Evolutionary conservation across 2,797 vertebrate genomes (phyloP), one percentile per base, ranked within the genome.

Genomic region (Hydrolagus colliei): DNA sequence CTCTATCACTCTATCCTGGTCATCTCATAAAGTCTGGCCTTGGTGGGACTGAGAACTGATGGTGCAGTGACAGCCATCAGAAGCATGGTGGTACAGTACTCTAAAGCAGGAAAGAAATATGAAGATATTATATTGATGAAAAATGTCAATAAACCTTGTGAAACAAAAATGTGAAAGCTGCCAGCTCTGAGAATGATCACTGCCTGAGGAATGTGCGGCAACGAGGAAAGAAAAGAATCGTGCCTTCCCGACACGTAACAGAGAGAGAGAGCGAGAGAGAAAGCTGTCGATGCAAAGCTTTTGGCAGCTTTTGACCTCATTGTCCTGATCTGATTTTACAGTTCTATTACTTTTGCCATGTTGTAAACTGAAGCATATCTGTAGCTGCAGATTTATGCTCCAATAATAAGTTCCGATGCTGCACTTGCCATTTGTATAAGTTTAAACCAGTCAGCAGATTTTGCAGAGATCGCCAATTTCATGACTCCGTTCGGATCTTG

Each of bases 311-410:
- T 79, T 13, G 2, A 79, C 14, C 62, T 32, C 1, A 8, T 20
- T 79, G 8, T 14, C 9, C 78, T 82, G 18, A 67, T 68, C 63
- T 63, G n/a, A 79, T 52, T 7, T 16, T 76, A 59, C 16, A 59
- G 41, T 80, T 80, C 61, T 80, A 80, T 80, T 80, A 80, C 32
- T 2, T 82, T 52, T 6, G 41, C 22, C 22, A 82, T 16, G n/a
- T 82, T 82, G 22, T 16, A 82, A 68, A 68, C 63, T 67, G 35
- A 80, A 18, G 16, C 67, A 80, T 82, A 14, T 27, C 27, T 9
- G 22, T 63, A 18, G 14, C 62, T 82, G 8, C 14, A 67, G 22
- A 9, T 16, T 63, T 14, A 65, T 22, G 12, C 4, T 32, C 16
- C 0, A 59, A 22, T n/a, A 72, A 76, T 3, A 76, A 16, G 13